Base-by-base conservation (phyloP, 1,140 invertebrate species). In the Tyrophagus putrescentiae region DNA sequence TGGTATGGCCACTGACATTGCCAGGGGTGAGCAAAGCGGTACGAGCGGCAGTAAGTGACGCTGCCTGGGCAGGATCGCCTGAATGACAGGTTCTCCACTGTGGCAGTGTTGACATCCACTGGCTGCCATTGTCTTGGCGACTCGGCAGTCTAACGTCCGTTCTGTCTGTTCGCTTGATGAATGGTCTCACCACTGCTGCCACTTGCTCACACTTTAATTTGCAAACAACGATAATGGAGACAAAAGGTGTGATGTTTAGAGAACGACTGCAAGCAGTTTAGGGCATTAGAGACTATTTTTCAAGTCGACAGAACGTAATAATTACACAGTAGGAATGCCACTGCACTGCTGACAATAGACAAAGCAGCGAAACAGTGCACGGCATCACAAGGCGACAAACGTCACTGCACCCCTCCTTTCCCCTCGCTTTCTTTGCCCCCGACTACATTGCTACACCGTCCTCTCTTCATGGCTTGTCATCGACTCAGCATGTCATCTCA, bases 151-250 rank as follows among this genome's bases (percentile, higher is more conserved):
- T n/a, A n/a, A 13, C 36, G 21, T 39, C 36, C 13, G 13, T 39
- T 39, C 13, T 21, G 13, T 6, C 45, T 48, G 45, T 29, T 6
- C 18, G 7, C 18, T 7, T 48, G 45, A 48, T 48, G 45, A 48
- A 48, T 48, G 7, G 45, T 48, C 45, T 7, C 45, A 7, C n/a
- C 31, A 48, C 45, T 48, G 21, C 13, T 48, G 45, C 45, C 45
- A 48, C 45, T 48, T 48, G 45, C 7, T 48, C 18, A 29, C 45
- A 48, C 45, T 48, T 54, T 54, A 54, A 54, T 54, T 54, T 31
- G 36, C 52, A 32, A 54, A 54, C 18, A 31, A 54, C 52, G 13
- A 54, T 54, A 54, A 32, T 23, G 25, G 28, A 27, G 52, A 23
- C 18, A 54, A 54, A 50, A 32, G 52, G 52, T 54, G 18, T 23